Conservation (phyloP, 2,888 invertebrate species). For the Pocota personata region DNA sequence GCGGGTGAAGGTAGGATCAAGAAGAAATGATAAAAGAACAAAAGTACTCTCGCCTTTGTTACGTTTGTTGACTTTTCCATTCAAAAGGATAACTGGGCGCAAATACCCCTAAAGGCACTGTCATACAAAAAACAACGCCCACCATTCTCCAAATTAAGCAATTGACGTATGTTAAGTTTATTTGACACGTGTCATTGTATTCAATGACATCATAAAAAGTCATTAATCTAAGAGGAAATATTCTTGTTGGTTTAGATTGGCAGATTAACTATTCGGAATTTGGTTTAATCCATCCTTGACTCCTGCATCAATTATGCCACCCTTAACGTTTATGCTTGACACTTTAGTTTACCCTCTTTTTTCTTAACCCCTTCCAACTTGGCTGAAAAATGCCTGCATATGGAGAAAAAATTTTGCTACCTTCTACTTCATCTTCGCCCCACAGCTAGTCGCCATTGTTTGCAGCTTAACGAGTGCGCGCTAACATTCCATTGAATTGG, state of each 20-base stretch:
- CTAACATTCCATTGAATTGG: conserved; percentile 53
- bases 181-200: conserved; percentile 15
- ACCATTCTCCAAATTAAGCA: conserved; percentile 29
- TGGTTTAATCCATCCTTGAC: not conserved
- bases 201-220: conserved; percentile 26
- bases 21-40: not conserved
- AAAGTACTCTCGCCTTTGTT: not conserved
- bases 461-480: conserved; percentile 48
- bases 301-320: not conserved
- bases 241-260: not conserved
- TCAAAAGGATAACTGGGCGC: conserved; percentile 7
- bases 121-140: not conserved
- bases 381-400: not conserved
- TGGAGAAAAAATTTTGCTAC: not conserved
- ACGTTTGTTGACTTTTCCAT: conserved; percentile 27
- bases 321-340: not conserved
- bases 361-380: not conserved
- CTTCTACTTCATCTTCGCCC: conserved; percentile 4
- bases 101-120: conserved; percentile 7
- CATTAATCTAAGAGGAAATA: not conserved
- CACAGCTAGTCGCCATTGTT: conserved; percentile 16
- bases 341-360: not conserved
- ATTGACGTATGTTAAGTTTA: conserved; percentile 22
- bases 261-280: not conserved
- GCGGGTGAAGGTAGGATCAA: not conserved